Conservation (phyloP, 2,888 invertebrate species). For the Agonopterix heracliana region DNA sequence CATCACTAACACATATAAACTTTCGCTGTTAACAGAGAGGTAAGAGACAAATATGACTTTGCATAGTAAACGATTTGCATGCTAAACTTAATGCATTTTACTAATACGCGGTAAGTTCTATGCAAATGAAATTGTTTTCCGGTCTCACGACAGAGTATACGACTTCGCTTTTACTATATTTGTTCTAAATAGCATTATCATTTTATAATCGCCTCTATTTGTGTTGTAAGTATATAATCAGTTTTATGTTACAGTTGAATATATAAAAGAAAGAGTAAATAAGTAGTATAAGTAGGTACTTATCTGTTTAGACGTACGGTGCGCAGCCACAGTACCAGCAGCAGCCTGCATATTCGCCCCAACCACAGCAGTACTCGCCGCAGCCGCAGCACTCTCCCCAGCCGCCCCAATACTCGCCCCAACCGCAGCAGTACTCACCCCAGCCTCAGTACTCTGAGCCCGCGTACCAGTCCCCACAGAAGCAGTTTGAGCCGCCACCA, state of each 20-base stretch:
- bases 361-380: constrained; percentile 27
- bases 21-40: constrained; percentile 3
- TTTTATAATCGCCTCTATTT: not conserved
- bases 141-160: not conserved
- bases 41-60: not conserved
- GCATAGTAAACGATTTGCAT: not conserved
- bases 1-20: constrained; percentile 22
- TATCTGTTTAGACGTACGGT: constrained; percentile 24
- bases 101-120: constrained; percentile 3
- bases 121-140: constrained; percentile 4
- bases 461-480: constrained; percentile 77
- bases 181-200: not conserved
- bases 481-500: constrained; percentile 78
- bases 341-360: constrained; percentile 26
- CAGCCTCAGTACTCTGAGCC: constrained; percentile 48
- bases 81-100: not conserved
- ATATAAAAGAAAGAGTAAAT: too few relatives aligned
- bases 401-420: constrained; percentile 5
- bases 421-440: constrained; percentile 37
- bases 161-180: not conserved
- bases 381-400: constrained; percentile 27
- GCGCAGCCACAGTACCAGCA: constrained; percentile 25
- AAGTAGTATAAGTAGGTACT: too few relatives aligned
- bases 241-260: too few relatives aligned
- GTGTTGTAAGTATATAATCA: not conserved